Conservation (phyloP, 2,113 vertebrate genomes). For the Euleptes europaea region DNA sequence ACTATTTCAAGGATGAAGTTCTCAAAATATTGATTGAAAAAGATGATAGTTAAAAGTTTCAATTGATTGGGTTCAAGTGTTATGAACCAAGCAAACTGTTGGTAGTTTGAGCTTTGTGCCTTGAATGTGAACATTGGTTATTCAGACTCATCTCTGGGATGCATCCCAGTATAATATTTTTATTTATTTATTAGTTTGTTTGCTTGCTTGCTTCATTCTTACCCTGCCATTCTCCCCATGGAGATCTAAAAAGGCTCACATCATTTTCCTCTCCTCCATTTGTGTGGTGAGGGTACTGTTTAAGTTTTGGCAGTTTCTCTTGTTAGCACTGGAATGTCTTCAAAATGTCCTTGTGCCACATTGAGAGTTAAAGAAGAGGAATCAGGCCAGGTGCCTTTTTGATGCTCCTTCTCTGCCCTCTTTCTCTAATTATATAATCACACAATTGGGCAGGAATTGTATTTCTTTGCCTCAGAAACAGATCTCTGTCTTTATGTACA, state of each 20-base stretch:
- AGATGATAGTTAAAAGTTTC: background rate
- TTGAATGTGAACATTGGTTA: background rate
- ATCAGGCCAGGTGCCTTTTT: background rate
- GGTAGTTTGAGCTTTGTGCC: background rate
- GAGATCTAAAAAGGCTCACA: too few relatives aligned
- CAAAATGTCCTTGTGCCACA: background rate
- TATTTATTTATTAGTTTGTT: too few relatives aligned
- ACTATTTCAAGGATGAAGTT: background rate
- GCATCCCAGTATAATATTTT: background rate
- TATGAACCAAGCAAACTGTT: background rate
- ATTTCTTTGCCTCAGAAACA: background rate
- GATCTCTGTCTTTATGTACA: background rate
- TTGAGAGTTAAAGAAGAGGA: background rate
- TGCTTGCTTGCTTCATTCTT: too few relatives aligned
- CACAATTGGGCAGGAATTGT: background rate
- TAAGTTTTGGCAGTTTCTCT: background rate
- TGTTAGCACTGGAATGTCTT: background rate
- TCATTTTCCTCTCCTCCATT: too few relatives aligned
- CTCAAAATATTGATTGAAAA: background rate
- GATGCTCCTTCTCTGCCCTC: background rate
- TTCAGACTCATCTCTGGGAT: background rate
- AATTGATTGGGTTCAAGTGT: background rate
- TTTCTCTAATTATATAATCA: background rate
- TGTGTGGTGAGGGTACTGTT: background rate
- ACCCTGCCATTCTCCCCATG: too few relatives aligned